Evolutionary conservation across 2,888 invertebrate species (phyloP), one percentile per base, ranked within the genome.

Genomic region (Lasioglossum villosulum): DNA sequence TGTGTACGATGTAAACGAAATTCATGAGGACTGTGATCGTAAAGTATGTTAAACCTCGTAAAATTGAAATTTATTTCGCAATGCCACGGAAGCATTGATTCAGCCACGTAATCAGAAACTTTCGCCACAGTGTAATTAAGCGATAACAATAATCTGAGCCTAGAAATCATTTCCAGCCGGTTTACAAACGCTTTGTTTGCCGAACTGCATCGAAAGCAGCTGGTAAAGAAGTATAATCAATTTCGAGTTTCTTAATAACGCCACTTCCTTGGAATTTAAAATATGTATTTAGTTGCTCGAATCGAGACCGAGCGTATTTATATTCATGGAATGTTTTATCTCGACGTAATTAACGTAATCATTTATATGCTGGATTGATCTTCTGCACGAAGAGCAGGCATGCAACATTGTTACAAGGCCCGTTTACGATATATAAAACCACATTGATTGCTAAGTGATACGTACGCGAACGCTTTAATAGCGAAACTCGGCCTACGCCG

Each of bases 391-490:
- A 81, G 78, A 78, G 75, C 83, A 39, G 52, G 59, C 87, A 81
- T 81, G 87, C 83, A 84, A 79, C 76, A 78, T 79, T 78, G 86
- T 81, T 81, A 70, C 27, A 52, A 37, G 30, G 23, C 52, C 63
- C 23, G 52, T 34, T 23, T 73, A 34, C 80, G 79, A 66, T 75
- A 80, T 70, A 70, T 42, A 84, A 84, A 16, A 80, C 59, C 45
- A 80, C 74, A 79, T 81, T 78, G 88, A 89, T 86, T 80, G 81
- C 56, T 86, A 37, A 66, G 42, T 70, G 88, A 87, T 80, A 86
- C 78, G 88, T 84, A 78, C 79, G 84, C 70, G 72, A 70, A 68
- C 68, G 42, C 45, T 89, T 85, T 84, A 89, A 88, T 86, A 79
- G 70, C 63, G 56, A 77, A 12, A 82, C 72, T 30, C 83, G 45